phyloP scores from a whole-genome alignment of 2,797 vertebrate genomes.

The Hippopotamyrus pictus region DNA sequence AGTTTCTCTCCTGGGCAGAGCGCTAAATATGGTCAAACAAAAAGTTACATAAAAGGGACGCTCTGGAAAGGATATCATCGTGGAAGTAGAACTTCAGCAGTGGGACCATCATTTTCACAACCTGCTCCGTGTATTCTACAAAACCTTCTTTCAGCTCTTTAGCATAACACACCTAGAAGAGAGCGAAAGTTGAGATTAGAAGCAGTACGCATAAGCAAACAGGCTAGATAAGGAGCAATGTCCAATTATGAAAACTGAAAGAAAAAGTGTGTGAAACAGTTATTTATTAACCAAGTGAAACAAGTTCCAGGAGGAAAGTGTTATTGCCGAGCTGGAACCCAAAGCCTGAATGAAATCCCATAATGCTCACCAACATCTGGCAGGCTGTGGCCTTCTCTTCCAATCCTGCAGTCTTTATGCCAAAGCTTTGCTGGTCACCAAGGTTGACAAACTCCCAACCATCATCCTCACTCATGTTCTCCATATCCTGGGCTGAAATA shows the following conservation, averaged over 20 bases:
- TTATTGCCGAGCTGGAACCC: background rate
- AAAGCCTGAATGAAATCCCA: background rate
- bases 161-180: constrained; percentile 89
- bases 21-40: background rate
- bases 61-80: constrained; percentile 87
- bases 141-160: constrained; percentile 98
- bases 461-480: constrained; percentile 96
- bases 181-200: background rate
- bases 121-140: constrained; percentile 95
- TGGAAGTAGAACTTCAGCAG: constrained; percentile 98
- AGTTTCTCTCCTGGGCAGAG: background rate
- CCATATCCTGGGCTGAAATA: constrained; percentile 94
- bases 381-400: constrained; percentile 98
- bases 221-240: background rate
- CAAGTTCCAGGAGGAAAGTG: background rate
- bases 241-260: background rate
- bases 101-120: constrained; percentile 98
- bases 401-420: constrained; percentile 95
- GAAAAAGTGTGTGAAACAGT: background rate
- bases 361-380: constrained; percentile 84
- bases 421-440: constrained; percentile 97
- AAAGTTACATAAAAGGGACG: background rate
- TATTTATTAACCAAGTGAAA: background rate
- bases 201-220: background rate
- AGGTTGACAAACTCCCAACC: constrained; percentile 99